These are phyloP conservation scores for Geotria australis DNA, from an alignment of 2,797 vertebrate species.

Conservation along the genomic window DNA sequence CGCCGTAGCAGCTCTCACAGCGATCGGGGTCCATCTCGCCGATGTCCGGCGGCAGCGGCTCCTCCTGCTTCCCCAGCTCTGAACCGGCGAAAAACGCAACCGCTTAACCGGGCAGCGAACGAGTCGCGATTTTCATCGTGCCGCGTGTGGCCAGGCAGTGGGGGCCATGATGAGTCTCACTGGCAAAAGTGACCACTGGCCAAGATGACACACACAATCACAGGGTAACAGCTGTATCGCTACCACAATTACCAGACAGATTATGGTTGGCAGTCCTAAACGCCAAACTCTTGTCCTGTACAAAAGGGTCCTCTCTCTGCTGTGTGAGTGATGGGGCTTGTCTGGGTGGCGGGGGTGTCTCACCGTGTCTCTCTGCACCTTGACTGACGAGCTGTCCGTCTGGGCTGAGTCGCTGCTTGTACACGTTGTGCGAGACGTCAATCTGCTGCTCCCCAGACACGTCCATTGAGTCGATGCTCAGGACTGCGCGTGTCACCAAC, in stretches of 20 bases:
- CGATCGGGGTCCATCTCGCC: constrained; percentile 47
- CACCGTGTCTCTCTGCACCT: constrained; percentile 71
- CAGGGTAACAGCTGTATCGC: too few species aligned
- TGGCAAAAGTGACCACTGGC: too few species aligned
- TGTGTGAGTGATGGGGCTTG: too few species aligned
- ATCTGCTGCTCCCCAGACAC: constrained; percentile 93
- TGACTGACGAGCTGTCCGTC: constrained; percentile 36
- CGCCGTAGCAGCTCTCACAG: constrained; percentile 88
- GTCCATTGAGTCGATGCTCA: constrained; percentile 93
- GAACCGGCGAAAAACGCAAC: constrained; percentile 3
- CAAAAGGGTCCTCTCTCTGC: too few species aligned
- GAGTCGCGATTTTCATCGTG: too few species aligned
- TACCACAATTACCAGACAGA: too few species aligned
- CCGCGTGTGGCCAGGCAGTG: too few species aligned
- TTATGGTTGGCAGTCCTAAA: too few species aligned
- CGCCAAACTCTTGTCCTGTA: too few species aligned
- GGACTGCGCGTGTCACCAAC: constrained; percentile 16
- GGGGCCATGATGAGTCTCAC: too few species aligned
- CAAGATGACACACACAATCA: too few species aligned
- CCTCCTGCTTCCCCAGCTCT: constrained; percentile 51
- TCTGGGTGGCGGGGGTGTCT: not conserved
- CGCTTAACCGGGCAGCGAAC: too few species aligned
- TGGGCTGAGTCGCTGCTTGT: constrained; percentile 66
- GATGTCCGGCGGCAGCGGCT: constrained; percentile 21
- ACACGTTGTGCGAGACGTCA: constrained; percentile 80